These are phyloP conservation scores for Athene cunicularia DNA, from an alignment of 2,113 vertebrate species.

Conservation along the genomic window DNA sequence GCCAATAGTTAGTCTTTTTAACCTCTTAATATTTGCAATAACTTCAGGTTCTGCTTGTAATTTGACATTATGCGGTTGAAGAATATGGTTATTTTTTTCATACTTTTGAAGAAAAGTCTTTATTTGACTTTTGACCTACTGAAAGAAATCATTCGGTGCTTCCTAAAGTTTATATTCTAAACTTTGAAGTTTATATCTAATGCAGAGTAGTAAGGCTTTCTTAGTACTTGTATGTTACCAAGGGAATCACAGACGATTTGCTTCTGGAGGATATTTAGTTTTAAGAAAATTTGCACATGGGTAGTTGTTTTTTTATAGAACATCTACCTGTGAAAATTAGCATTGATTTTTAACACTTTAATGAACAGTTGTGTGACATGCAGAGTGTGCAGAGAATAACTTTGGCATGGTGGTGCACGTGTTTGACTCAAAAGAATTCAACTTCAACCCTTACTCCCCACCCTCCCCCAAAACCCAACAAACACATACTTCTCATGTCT, in stretches of 20 bases:
- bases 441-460: background rate
- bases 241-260: background rate
- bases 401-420: background rate
- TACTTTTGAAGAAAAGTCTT: background rate
- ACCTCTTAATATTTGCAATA: constrained; percentile 31
- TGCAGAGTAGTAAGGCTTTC: background rate
- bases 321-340: background rate
- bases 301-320: background rate
- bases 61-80: constrained; percentile 4
- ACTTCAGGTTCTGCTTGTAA: constrained; percentile 15
- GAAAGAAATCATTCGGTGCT: background rate
- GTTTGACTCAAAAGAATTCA: background rate
- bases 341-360: background rate
- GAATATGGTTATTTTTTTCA: constrained; percentile 15
- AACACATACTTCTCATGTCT: background rate
- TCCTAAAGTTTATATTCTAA: background rate
- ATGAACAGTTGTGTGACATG: background rate
- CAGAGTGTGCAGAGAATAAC: background rate
- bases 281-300: background rate
- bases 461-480: background rate
- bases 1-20: constrained; percentile 20
- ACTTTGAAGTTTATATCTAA: background rate
- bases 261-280: background rate
- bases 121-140: constrained; percentile 26
- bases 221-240: background rate